Percentiles rank a stretch among this genome's conserved stretches.
Conservation (phyloP, 2,888 invertebrate genomes). For the Drosophila rellima region DNA sequence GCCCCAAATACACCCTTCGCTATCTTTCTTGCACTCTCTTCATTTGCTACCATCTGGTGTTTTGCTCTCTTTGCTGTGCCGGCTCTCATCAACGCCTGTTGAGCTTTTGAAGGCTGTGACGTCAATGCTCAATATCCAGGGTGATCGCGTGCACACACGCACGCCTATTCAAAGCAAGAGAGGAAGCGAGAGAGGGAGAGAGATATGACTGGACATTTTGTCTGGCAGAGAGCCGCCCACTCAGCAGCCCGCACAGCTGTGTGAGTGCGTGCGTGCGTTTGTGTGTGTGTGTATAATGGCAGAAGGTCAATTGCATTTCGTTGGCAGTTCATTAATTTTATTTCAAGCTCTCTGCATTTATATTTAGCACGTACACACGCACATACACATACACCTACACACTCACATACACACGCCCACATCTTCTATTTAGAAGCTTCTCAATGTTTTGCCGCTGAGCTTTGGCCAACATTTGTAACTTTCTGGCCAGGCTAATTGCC, state of each 20-base stretch:
- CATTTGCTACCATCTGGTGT: neutral
- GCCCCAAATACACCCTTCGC: neutral
- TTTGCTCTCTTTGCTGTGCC: conserved; percentile 4
- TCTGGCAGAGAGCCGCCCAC: conserved; percentile 67
- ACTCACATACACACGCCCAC: conserved; percentile 7
- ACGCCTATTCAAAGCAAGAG: conserved; percentile 19
- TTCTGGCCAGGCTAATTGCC: conserved; percentile 44
- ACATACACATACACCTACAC: conserved; percentile 11
- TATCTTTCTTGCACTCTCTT: neutral
- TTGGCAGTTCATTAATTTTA: conserved; percentile 80
- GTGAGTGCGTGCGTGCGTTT: conserved; percentile 18
- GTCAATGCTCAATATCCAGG: conserved; percentile 71
- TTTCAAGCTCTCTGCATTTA: conserved; percentile 55
- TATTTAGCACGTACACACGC: conserved; percentile 52
- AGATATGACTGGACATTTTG: conserved; percentile 64
- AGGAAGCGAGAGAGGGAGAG: conserved; percentile 12
- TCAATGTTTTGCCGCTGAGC: conserved; percentile 36
- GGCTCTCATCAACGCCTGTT: conserved; percentile 11
- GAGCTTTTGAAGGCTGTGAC: conserved; percentile 62
- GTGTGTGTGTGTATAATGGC: conserved; percentile 49
- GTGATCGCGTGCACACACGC: conserved; percentile 58
- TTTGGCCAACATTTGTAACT: conserved; percentile 28
- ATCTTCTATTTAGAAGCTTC: conserved; percentile 22
- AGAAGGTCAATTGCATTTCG: conserved; percentile 84
- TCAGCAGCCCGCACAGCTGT: conserved; percentile 17